Conservation (phyloP, 2,113 vertebrate genomes). For the Elgaria multicarinata region DNA sequence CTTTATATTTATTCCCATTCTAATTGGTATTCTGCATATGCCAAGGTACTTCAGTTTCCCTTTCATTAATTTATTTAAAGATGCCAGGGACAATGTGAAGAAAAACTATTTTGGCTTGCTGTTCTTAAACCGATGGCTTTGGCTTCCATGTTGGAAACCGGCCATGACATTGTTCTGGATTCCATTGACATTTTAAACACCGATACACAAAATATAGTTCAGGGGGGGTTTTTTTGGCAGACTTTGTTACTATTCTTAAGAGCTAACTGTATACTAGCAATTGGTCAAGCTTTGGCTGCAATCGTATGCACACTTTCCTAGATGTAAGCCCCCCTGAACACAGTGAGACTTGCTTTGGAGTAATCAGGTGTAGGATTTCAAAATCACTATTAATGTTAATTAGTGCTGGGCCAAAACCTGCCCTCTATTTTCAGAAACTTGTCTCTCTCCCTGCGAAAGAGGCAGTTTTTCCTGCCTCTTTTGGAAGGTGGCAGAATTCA, state of each 20-base stretch:
- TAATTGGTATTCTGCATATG: not conserved
- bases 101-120: not conserved
- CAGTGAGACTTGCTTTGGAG: not conserved
- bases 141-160: conserved; percentile 8
- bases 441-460: no score
- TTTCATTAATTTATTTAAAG: not conserved
- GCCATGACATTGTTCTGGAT: not conserved
- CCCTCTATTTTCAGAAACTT: no score
- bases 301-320: not conserved
- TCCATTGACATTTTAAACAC: not conserved
- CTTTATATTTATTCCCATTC: not conserved
- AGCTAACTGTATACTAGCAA: not conserved
- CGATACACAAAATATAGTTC: not conserved
- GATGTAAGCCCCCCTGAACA: not conserved
- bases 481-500: no score
- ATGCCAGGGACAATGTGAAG: not conserved
- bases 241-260: not conserved
- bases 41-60: not conserved
- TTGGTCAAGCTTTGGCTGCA: not conserved
- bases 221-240: not conserved
- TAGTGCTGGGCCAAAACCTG: no score
- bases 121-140: not conserved
- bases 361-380: not conserved
- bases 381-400: no score
- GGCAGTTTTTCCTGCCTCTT: no score